phyloP scores from a whole-genome alignment of 2,888 invertebrate species.

The Pammene fasciana region DNA sequence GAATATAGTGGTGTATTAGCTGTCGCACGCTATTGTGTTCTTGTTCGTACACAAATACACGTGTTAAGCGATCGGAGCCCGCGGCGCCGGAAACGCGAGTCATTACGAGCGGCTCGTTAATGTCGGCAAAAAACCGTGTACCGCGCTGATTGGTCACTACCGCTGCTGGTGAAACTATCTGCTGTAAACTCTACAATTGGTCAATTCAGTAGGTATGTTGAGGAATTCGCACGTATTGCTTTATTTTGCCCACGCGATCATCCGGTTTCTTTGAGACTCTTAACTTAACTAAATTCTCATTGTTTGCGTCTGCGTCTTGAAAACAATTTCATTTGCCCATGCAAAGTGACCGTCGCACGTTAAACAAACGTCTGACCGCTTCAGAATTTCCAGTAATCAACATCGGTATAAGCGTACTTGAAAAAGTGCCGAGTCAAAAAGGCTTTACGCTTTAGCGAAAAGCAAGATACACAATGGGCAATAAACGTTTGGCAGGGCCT shows the following conservation, averaged over 20 bases:
- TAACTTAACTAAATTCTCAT: slow-evolving; percentile 42
- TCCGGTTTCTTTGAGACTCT: slow-evolving; percentile 60
- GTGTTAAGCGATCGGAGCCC: slow-evolving; percentile 45
- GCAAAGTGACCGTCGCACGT: slow-evolving; percentile 41
- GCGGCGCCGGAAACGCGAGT: slow-evolving; percentile 64
- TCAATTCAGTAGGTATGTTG: slow-evolving; percentile 65
- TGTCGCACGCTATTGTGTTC: slow-evolving; percentile 61
- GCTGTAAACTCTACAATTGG: slow-evolving; percentile 64
- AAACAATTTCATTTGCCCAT: slow-evolving; percentile 51
- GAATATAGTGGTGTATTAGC: slow-evolving; percentile 59
- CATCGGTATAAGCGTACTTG: slow-evolving; percentile 72
- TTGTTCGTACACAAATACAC: slow-evolving; percentile 48
- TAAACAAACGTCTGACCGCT: slow-evolving; percentile 48
- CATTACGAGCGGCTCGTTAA: slow-evolving; percentile 70
- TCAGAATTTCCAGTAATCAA: slow-evolving; percentile 63
- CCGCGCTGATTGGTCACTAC: slow-evolving; percentile 72
- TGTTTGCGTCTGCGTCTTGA: slow-evolving; percentile 46
- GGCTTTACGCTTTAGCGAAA: slow-evolving; percentile 79
- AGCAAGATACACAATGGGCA: slow-evolving; percentile 81
- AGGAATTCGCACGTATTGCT: slow-evolving; percentile 67
- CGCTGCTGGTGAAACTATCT: slow-evolving; percentile 67
- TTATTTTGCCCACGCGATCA: slow-evolving; percentile 58
- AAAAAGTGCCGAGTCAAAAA: slow-evolving; percentile 82
- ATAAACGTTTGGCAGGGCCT: slow-evolving; percentile 81
- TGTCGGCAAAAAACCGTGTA: slow-evolving; percentile 67